Conservation (phyloP, 2,797 vertebrate species). For the Hipposideros larvatus region DNA sequence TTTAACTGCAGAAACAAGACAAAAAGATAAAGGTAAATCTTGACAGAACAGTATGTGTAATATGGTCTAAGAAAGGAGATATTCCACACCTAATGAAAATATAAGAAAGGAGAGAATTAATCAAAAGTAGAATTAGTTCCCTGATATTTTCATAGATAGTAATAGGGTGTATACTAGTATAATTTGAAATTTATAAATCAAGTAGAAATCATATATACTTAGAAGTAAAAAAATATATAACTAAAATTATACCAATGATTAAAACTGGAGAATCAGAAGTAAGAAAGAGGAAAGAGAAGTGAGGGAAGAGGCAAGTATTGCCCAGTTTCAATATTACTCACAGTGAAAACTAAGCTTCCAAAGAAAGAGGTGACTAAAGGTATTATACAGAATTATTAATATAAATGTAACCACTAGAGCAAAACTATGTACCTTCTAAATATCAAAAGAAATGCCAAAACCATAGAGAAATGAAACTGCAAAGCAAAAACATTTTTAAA, state of each 20-base stretch:
- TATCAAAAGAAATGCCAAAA: neutral
- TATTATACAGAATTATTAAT: neutral
- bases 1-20: neutral
- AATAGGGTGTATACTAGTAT: neutral
- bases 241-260: slow-evolving; percentile 30
- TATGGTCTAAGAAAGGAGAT: neutral
- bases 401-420: neutral
- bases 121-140: neutral
- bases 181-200: slow-evolving; percentile 16
- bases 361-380: neutral
- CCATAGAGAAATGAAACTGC: neutral
- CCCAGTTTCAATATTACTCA: neutral
- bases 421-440: neutral
- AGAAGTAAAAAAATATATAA: neutral
- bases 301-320: neutral
- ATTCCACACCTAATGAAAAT: neutral
- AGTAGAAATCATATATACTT: neutral
- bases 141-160: slow-evolving; percentile 30
- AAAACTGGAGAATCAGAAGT: slow-evolving; percentile 8
- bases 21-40: neutral
- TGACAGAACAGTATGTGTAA: neutral
- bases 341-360: slow-evolving; percentile 25
- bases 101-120: neutral
- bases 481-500: neutral
- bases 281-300: neutral